phyloP scores from a whole-genome alignment of 2,888 invertebrate species.

The Linyphia triangularis region DNA sequence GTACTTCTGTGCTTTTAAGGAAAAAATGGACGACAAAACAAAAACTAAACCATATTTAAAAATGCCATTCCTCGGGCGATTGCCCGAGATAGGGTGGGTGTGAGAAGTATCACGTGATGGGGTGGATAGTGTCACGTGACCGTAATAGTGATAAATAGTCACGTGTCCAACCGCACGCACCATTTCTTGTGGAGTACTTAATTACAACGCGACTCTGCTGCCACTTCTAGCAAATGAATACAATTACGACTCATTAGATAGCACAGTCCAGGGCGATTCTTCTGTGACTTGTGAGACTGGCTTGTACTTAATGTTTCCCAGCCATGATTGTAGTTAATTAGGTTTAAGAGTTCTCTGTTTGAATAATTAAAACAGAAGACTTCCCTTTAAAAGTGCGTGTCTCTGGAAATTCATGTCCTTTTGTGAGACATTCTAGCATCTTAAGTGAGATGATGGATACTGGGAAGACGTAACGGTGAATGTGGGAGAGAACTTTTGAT shows the following conservation, averaged over 20 bases:
- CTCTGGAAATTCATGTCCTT: background rate
- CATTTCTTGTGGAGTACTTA: conserved; percentile 42
- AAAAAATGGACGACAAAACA: too few species aligned
- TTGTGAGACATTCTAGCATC: background rate
- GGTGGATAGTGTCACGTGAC: conserved; percentile 43
- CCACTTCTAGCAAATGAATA: conserved; percentile 56
- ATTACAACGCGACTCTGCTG: conserved; percentile 28
- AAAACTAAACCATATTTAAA: background rate
- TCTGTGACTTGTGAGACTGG: background rate
- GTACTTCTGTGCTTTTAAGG: too few species aligned
- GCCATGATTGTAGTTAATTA: conserved; percentile 57
- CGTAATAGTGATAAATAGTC: conserved; percentile 64
- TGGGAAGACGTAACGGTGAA: background rate
- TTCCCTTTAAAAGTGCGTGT: conserved; percentile 32
- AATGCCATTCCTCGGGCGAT: background rate
- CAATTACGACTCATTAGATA: conserved; percentile 57
- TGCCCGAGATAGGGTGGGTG: background rate
- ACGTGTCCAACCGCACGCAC: conserved; percentile 31
- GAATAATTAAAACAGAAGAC: conserved; percentile 52
- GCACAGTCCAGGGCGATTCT: conserved; percentile 35
- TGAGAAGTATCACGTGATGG: background rate
- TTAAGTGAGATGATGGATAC: background rate
- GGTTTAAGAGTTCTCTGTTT: conserved; percentile 48
- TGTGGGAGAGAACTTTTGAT: conserved; percentile 5
- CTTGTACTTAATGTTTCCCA: conserved; percentile 46